A percentile compares a stretch with the other conserved stretches of the same genome.
phyloP scores from a whole-genome alignment of 2,113 vertebrate genomes.

The Centropristis striata region DNA sequence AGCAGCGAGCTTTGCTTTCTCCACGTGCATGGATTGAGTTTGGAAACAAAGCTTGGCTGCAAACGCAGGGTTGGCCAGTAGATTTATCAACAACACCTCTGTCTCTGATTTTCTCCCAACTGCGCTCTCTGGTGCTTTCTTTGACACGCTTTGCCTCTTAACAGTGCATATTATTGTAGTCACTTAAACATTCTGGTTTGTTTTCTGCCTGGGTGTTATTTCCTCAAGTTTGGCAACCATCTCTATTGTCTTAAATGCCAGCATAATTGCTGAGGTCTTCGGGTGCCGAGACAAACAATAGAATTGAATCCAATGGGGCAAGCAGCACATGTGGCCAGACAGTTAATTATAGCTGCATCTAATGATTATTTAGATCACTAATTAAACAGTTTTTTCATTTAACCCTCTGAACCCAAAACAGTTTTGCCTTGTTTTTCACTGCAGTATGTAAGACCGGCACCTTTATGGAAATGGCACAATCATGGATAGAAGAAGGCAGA shows the following conservation, averaged over 20 bases:
- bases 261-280: neutral
- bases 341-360: neutral
- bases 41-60: conserved; percentile 73
- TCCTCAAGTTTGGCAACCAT: conserved; percentile 5
- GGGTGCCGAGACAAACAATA: neutral
- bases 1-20: conserved; percentile 70
- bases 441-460: no score
- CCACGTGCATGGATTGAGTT: conserved; percentile 77
- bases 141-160: conserved; percentile 9
- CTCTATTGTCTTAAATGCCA: neutral
- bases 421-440: no score
- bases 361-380: neutral
- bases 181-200: neutral
- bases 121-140: conserved; percentile 6
- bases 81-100: conserved; percentile 30
- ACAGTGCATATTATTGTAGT: conserved; percentile 1
- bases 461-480: no score
- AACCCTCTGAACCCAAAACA: no score
- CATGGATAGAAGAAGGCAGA: no score
- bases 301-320: neutral
- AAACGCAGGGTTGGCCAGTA: conserved; percentile 45
- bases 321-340: neutral
- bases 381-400: neutral
- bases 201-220: conserved; percentile 31
- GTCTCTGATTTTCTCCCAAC: conserved; percentile 1